Percentiles rank a stretch among this genome's conserved stretches.
These are phyloP conservation scores for Garrulus glandarius DNA, from an alignment of 2,797 vertebrate genomes.

Conservation along the genomic window DNA sequence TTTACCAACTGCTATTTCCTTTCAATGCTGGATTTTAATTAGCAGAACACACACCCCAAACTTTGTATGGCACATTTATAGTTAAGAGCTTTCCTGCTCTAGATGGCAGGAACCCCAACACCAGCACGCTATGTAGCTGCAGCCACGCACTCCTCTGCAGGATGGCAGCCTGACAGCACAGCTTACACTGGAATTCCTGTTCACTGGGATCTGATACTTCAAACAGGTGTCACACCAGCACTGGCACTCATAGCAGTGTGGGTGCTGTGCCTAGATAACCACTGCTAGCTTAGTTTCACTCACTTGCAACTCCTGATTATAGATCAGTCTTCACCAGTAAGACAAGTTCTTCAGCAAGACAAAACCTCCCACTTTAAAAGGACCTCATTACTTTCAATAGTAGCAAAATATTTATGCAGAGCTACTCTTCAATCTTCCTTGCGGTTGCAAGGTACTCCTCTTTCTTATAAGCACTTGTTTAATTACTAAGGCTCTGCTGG, in stretches of 20 bases:
- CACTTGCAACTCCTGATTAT: not conserved
- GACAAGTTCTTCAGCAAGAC: conserved; percentile 10
- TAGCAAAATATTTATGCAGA: not conserved
- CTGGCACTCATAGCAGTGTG: fast-evolving
- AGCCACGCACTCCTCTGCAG: not conserved
- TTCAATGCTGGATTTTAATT: fast-evolving
- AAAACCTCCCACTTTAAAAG: not conserved
- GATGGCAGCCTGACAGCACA: not conserved
- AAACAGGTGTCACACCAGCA: not conserved
- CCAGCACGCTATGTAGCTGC: fast-evolving
- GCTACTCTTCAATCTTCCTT: fast-evolving
- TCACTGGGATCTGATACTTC: not conserved
- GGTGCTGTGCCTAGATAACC: not conserved
- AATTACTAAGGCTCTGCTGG: not conserved
- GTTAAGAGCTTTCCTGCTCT: not conserved
- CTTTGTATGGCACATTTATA: not conserved
- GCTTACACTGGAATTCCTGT: not conserved
- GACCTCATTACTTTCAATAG: not conserved
- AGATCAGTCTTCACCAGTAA: not conserved
- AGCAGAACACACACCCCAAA: not conserved
- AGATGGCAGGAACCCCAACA: not conserved
- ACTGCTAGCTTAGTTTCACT: not conserved
- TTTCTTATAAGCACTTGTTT: fast-evolving
- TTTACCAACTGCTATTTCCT: not conserved
- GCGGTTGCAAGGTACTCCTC: not conserved